These are phyloP conservation scores for Melopsittacus undulatus DNA, from an alignment of 2,797 vertebrate species.

Conservation along the genomic window DNA sequence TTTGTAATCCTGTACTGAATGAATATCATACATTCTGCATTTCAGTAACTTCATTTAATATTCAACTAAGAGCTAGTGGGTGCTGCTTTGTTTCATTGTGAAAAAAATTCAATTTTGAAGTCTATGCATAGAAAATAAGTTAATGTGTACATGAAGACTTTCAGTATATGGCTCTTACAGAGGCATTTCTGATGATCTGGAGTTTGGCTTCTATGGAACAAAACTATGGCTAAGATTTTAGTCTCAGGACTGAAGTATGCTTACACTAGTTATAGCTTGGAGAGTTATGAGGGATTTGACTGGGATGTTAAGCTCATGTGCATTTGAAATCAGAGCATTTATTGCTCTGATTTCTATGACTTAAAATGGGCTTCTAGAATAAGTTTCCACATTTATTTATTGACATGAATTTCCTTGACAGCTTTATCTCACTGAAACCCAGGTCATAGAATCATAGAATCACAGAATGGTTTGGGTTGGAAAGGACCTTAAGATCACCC, in stretches of 20 bases:
- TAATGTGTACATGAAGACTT: background rate
- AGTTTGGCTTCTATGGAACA: background rate
- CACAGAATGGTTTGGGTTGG: background rate
- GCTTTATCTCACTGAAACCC: background rate
- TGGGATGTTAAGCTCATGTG: background rate
- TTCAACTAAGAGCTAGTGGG: background rate
- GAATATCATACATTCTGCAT: background rate
- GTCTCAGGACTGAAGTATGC: background rate
- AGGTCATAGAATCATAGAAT: background rate
- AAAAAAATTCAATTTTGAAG: background rate
- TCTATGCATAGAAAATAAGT: background rate
- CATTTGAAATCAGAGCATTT: background rate
- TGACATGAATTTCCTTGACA: background rate
- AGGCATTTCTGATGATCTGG: background rate
- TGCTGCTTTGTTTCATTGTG: background rate
- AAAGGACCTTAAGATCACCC: background rate
- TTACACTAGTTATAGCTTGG: background rate
- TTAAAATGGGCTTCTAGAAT: background rate
- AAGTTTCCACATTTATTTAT: background rate
- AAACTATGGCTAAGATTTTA: background rate
- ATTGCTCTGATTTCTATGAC: background rate
- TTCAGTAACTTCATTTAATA: background rate
- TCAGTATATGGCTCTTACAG: background rate
- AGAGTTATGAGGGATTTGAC: background rate
- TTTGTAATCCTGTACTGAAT: background rate